phyloP scores from a whole-genome alignment of 1,140 invertebrate genomes.

The Drosophila pseudoobscura region DNA sequence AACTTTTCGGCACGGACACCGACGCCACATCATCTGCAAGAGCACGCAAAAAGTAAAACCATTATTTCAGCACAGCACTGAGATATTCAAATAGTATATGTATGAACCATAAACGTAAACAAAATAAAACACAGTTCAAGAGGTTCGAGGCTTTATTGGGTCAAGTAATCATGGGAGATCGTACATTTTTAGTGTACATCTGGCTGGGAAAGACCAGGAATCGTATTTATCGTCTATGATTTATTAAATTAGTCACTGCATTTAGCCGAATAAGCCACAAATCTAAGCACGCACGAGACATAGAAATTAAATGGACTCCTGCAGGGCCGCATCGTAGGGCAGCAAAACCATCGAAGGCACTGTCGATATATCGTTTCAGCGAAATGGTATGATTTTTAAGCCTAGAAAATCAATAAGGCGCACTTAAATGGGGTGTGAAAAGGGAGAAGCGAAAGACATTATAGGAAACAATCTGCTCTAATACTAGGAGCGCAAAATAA shows the following conservation, averaged over 20 bases:
- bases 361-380: no score
- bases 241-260: neutral
- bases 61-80: neutral
- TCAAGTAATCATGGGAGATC: neutral
- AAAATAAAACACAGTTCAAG: constrained; percentile 50
- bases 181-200: constrained; percentile 14
- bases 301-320: constrained; percentile 28
- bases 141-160: constrained; percentile 25
- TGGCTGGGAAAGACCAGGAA: neutral
- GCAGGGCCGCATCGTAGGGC: constrained; percentile 53
- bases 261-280: constrained; percentile 9
- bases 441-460: no score
- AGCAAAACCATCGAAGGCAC: constrained; percentile 2
- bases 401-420: no score
- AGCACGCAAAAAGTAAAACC: neutral
- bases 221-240: neutral
- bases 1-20: no score
- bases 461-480: no score
- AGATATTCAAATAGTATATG: neutral
- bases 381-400: no score
- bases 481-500: no score
- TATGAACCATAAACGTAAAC: constrained; percentile 31
- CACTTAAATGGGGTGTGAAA: no score
- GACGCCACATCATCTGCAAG: constrained; percentile 13
- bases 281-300: constrained; percentile 29